Percentiles rank a stretch among this genome's conserved stretches.
Evolutionary conservation across 2,888 invertebrate genomes (phyloP).

Genomic region (Dryadula phaetusa): DNA sequence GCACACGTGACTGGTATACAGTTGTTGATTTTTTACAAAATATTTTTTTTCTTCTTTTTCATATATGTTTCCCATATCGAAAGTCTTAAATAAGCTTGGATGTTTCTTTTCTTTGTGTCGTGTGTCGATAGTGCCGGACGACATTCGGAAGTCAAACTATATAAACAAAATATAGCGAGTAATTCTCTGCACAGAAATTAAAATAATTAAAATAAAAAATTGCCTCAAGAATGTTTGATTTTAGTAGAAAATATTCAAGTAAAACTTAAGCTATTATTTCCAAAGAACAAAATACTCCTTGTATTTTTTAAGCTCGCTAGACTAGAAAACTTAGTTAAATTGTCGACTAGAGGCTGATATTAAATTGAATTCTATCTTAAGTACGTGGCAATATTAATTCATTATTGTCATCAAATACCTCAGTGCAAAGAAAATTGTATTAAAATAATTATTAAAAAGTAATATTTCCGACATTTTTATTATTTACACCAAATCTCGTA

Average conservation of each 20-base stretch:
- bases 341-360: background rate
- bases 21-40: constrained; percentile 20
- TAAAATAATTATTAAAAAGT: too few species aligned
- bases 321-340: background rate
- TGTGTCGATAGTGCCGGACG: too few species aligned
- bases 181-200: too few species aligned
- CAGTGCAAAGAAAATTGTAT: too few species aligned
- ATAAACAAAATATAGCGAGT: too few species aligned
- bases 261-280: background rate
- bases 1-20: constrained; percentile 89
- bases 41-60: background rate
- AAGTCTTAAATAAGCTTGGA: too few species aligned
- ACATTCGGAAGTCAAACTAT: too few species aligned
- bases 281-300: background rate
- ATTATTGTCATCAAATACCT: background rate
- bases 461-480: too few species aligned
- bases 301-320: background rate
- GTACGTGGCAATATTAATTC: background rate
- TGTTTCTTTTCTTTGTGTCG: too few species aligned
- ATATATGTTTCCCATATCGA: too few species aligned
- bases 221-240: background rate
- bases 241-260: background rate
- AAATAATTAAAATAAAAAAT: too few species aligned
- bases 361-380: background rate
- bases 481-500: too few species aligned